A percentile compares a stretch with the other conserved stretches of the same genome.
These are phyloP conservation scores for Seriola aureovittata DNA, from an alignment of 2,113 vertebrate genomes.

Conservation along the genomic window DNA sequence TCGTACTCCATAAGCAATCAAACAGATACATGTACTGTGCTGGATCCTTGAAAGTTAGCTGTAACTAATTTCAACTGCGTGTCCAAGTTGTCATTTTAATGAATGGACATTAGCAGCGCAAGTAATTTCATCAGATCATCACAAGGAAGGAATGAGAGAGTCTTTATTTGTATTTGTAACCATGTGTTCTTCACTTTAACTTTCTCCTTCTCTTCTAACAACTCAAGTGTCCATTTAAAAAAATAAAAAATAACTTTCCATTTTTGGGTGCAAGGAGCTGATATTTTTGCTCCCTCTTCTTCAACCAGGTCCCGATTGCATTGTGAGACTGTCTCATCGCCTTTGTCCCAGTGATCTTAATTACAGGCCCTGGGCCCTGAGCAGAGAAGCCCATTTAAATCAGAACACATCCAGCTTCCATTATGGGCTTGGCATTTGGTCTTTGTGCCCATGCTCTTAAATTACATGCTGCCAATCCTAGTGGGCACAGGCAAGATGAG, in stretches of 20 bases:
- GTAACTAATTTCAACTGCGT: conserved; percentile 55
- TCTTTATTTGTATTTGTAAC: background rate
- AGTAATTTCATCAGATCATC: conserved; percentile 55
- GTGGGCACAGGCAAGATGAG: conserved; percentile 82
- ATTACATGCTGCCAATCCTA: conserved; percentile 88
- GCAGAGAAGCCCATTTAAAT: conserved; percentile 84
- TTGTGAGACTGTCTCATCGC: conserved; percentile 82
- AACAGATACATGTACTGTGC: conserved; percentile 64
- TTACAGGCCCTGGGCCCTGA: conserved; percentile 83
- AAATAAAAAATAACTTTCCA: conserved; percentile 40
- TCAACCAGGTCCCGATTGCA: conserved; percentile 79
- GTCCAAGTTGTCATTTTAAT: conserved; percentile 62
- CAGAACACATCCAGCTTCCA: conserved; percentile 83
- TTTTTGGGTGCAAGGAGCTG: conserved; percentile 69
- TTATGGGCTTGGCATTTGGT: conserved; percentile 88
- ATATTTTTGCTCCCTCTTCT: conserved; percentile 74
- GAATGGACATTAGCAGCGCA: conserved; percentile 28
- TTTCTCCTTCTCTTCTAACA: conserved; percentile 31
- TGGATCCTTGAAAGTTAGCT: conserved; percentile 75
- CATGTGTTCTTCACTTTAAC: conserved; percentile 35
- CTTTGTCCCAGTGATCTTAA: conserved; percentile 87
- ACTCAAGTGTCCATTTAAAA: conserved; percentile 61
- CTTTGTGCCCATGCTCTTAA: conserved; percentile 88
- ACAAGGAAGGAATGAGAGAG: conserved; percentile 14
- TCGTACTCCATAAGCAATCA: conserved; percentile 74